Base-by-base conservation (phyloP, 1,140 invertebrate genomes). In the Leptestheria dahalacensis region DNA sequence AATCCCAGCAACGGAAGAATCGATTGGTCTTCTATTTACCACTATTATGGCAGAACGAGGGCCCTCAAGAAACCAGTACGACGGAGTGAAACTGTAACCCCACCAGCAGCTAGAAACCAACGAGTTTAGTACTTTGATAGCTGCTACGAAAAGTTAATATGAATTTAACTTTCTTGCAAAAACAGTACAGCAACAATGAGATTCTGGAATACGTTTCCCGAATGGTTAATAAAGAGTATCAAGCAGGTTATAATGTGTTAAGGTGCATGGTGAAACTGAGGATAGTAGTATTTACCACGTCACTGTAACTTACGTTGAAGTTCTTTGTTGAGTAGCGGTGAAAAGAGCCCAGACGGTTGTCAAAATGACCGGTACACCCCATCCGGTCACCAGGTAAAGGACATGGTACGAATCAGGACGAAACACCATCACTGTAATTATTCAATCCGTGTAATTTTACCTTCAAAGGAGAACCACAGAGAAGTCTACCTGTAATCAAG, bases 311-410 rank as follows among this genome's bases (percentile, higher is more conserved):
- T 46, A 57, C 65, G 61, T 65, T 58, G 15, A 64, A 2, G 53
- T 55, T 41, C 20, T 29, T 20, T 25, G 53, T 20, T 54, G 52
- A 41, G 53, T 59, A 15, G 65, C 62, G 57, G 68, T 71, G 6
- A 70, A 68, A 10, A 71, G 60, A 11, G 70, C 69, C 75, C 74
- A 76, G 0, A 68, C 65, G 9, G 67, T 57, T 2, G 73, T 73
- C 33, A 75, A 62, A 12, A 74, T 57, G 9, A 74, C 53, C 3
- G 74, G 73, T 20, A 71, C 66, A 74, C 78, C 77, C 76, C 78
- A 80, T 20, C 78, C 78, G n/a, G 77, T 66, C n/a, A 68, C 33
- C 59, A 76, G 71, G 65, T 76, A 80, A 9, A 74, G 48, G 23
- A 62, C 65, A 52, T 29, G 29, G 56, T 51, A 63, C 23, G 41